These are phyloP conservation scores for Aldrovandia affinis DNA, from an alignment of 2,797 vertebrate genomes.

Conservation along the genomic window DNA sequence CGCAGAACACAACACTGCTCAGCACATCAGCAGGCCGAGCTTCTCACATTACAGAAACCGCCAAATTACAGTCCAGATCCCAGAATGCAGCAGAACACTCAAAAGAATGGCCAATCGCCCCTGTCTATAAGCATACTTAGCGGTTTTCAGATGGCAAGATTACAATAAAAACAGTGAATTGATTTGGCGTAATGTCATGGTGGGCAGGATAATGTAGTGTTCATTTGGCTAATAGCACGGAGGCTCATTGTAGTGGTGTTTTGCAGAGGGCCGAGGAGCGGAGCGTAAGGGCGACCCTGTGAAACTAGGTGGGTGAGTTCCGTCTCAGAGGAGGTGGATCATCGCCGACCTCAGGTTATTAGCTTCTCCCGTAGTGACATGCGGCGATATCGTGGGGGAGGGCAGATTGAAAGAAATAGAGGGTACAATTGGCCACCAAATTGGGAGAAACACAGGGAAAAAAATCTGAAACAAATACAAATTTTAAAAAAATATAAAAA, in stretches of 20 bases:
- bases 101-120: background rate
- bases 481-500: conserved; percentile 22
- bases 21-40: conserved; percentile 29
- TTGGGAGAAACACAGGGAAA: too few species aligned
- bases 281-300: conserved; percentile 37
- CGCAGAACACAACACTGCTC: background rate
- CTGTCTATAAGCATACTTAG: background rate
- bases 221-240: conserved; percentile 61
- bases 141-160: conserved; percentile 49
- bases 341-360: too few species aligned
- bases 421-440: too few species aligned
- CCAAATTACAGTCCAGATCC: conserved; percentile 36
- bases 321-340: too few species aligned
- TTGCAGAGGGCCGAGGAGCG: background rate
- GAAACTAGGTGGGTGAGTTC: background rate
- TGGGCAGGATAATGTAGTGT: conserved; percentile 57
- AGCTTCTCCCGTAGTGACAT: too few species aligned
- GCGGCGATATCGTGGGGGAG: too few species aligned
- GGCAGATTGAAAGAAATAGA: too few species aligned
- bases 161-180: conserved; percentile 57
- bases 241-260: conserved; percentile 45
- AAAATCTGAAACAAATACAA: too few species aligned
- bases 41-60: conserved; percentile 40
- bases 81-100: background rate
- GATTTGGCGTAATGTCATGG: conserved; percentile 50